Base-by-base conservation (phyloP, 2,888 invertebrate genomes). In the Nephrotoma flavescens region DNA sequence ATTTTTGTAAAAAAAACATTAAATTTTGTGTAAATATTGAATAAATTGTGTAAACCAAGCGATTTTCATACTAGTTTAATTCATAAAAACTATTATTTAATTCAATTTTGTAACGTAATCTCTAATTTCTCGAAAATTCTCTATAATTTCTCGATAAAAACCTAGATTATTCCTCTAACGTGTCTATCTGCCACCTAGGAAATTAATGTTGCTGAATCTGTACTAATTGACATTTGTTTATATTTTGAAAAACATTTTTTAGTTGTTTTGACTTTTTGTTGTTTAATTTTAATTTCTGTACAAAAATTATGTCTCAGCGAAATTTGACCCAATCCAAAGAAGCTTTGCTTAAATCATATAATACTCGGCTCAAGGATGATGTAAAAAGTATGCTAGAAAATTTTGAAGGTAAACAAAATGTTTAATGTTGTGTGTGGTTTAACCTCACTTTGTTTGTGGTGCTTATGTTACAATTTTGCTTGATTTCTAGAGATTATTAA, bases 331-430 rank as follows among this genome's bases (percentile, higher is more conserved):
- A 98, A 92, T 97, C 97, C 88, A 99, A 99, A 92, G 98, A 99
- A 92, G 98, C 98, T 12, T 92, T 98, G 45, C 92, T 99, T 11
- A 98, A 98, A 92, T 98, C 98, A 0, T 99, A 99, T 91, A 96
- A 97, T 88, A 97, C 97, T 19, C 93, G 98, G 87, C 92, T 99
- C 85, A 98, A 98, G 91, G 98, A 99, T 91, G 99, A 98, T 92
- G 96, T 99, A 0, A 97, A 97, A 91, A 98, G 98, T 89, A 98
- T 99, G 96, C 92, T 98, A 87, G 99, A 99, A 91, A 99, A 99
- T 92, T 99, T 98, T 92, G 96, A 97, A 93, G 98, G 98, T 96
- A 93, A 89, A 86, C 47, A 86, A 44, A 71, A 44, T 83, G 19
- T 44, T 86, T 31, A 12, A 42, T 86, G 41, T 41, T 83, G 12